Conservation (phyloP, 2,888 invertebrate species). For the Sipunculus nudus region DNA sequence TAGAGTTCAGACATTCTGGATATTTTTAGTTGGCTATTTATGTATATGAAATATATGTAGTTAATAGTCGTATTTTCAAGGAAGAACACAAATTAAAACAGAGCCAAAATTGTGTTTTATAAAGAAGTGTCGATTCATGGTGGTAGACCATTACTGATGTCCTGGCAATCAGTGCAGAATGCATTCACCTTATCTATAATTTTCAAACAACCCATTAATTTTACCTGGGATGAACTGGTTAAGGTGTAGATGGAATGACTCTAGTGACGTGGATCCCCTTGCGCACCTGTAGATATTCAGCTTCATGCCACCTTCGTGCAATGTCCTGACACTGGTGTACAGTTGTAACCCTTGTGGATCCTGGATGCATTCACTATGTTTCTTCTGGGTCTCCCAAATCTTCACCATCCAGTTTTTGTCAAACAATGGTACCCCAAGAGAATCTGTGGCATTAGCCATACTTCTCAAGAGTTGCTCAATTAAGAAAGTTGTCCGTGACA, state of each 20-base stretch:
- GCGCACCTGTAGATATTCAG: conserved; percentile 43
- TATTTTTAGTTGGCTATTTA: too few relatives aligned
- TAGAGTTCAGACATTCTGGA: too few relatives aligned
- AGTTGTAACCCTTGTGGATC: conserved; percentile 31
- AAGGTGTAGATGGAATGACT: conserved; percentile 44
- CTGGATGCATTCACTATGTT: conserved; percentile 36
- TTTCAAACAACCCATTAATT: too few relatives aligned
- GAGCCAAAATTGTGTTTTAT: too few relatives aligned
- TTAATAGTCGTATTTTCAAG: too few relatives aligned
- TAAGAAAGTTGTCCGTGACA: conserved; percentile 17
- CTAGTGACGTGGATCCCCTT: conserved; percentile 45
- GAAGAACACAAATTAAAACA: too few relatives aligned
- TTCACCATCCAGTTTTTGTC: conserved; percentile 20
- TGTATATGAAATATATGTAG: too few relatives aligned
- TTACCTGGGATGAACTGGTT: conserved; percentile 41
- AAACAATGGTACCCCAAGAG: conserved; percentile 35
- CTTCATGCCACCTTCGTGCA: conserved; percentile 36
- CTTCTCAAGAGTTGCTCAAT: conserved; percentile 27
- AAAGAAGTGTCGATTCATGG: too few relatives aligned
- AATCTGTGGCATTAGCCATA: conserved; percentile 32
- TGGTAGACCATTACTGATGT: too few relatives aligned
- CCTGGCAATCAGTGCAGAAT: too few relatives aligned
- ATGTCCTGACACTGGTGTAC: conserved; percentile 32
- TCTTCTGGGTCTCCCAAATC: conserved; percentile 34
- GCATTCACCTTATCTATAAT: too few relatives aligned